Percentiles rank a stretch among this genome's conserved stretches.
These are phyloP conservation scores for Quadroppia sp. DNA, from an alignment of 2,888 invertebrate species.

Conservation along the genomic window DNA sequence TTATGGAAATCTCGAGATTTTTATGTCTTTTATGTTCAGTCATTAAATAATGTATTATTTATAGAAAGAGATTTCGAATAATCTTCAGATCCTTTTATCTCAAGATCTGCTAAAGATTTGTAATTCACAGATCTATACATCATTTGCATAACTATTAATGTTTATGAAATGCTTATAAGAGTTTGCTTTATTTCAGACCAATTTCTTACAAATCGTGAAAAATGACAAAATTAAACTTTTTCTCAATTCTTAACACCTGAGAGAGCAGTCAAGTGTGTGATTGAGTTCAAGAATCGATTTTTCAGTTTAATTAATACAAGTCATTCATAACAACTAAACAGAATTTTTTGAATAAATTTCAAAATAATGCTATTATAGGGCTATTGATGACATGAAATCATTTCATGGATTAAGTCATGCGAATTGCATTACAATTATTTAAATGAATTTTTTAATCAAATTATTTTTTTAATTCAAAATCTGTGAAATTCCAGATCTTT, in stretches of 20 bases:
- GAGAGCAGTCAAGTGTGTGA: conserved; percentile 21
- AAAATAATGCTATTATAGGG: no score
- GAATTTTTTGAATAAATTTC: no score
- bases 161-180: not conserved
- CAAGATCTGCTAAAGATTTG: not conserved
- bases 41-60: conserved; percentile 1
- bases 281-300: conserved; percentile 3
- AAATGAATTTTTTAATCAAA: no score
- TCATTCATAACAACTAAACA: not conserved
- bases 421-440: no score
- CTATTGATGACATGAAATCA: no score
- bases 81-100: no score
- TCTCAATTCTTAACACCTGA: not conserved
- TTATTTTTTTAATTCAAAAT: no score
- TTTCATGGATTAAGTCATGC: no score
- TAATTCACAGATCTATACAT: not conserved
- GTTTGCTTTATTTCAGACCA: not conserved
- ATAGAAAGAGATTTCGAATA: not conserved
- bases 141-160: not conserved
- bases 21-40: not conserved
- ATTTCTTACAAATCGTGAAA: not conserved
- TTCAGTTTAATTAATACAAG: conserved; percentile 13
- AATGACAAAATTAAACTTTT: not conserved
- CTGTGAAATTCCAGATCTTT: no score
- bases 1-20: not conserved